phyloP scores from a whole-genome alignment of 2,888 invertebrate species.

The Macrosiphum euphorbiae region DNA sequence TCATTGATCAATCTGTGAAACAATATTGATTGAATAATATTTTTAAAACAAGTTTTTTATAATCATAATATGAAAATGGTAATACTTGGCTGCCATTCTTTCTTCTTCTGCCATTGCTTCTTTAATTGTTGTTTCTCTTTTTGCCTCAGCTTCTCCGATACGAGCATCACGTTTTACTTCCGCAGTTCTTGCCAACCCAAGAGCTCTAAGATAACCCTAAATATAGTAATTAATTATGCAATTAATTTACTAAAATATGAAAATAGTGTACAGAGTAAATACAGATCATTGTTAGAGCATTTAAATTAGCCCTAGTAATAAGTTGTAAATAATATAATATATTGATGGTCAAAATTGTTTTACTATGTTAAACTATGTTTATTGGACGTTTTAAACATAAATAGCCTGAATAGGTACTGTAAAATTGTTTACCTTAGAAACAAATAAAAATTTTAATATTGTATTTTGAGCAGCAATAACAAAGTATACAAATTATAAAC shows the following conservation, averaged over 20 bases:
- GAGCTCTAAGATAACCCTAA: constrained; percentile 89
- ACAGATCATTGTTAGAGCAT: neutral
- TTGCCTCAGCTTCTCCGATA: constrained; percentile 97
- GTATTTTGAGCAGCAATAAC: neutral
- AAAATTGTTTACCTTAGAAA: neutral
- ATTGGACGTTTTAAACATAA: neutral
- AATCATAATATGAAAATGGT: constrained; percentile 29
- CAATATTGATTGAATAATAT: constrained; percentile 14
- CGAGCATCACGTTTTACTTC: constrained; percentile 96
- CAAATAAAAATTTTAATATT: neutral
- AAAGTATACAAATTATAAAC: neutral
- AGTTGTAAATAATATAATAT: neutral
- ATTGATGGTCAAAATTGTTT: neutral
- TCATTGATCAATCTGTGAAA: constrained; percentile 83
- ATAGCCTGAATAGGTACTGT: neutral
- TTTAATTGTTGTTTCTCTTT: constrained; percentile 90
- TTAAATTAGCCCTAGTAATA: neutral
- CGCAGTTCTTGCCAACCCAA: constrained; percentile 95
- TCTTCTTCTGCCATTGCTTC: constrained; percentile 98
- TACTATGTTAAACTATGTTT: neutral
- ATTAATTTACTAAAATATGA: neutral
- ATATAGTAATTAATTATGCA: constrained; percentile 16
- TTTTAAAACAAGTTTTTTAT: neutral
- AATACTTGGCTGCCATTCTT: constrained; percentile 86
- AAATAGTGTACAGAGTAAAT: neutral